Conservation (phyloP, 92 coral and sea anemone species). For the Porites divaricata region DNA sequence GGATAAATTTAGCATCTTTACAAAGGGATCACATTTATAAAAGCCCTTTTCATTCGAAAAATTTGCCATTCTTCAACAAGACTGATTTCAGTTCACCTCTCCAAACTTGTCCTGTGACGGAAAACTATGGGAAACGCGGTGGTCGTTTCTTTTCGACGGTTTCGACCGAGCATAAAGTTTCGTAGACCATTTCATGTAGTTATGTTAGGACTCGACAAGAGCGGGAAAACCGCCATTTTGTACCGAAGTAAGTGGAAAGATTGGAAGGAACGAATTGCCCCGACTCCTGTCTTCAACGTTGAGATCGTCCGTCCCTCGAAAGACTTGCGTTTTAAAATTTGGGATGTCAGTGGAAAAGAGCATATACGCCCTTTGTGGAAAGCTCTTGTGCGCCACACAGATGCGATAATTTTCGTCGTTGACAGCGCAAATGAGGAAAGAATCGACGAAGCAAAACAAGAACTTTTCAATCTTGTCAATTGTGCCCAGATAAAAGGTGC, state of each 20-base stretch:
- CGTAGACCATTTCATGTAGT: slow-evolving; percentile 90
- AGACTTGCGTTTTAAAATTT: slow-evolving; percentile 86
- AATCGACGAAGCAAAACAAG: slow-evolving; percentile 95
- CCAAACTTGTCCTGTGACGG: not conserved
- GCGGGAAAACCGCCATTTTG: slow-evolving; percentile 95
- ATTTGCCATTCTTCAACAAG: not conserved
- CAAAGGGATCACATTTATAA: slow-evolving; percentile 3
- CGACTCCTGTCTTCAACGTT: slow-evolving; percentile 95
- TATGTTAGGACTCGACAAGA: slow-evolving; percentile 95
- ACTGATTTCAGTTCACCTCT: not conserved
- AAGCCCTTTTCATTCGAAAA: not conserved
- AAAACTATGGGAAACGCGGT: slow-evolving; percentile 76
- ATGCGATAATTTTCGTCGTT: slow-evolving; percentile 92
- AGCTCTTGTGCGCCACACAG: slow-evolving; percentile 91
- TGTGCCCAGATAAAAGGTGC: slow-evolving; percentile 95
- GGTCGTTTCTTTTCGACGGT: slow-evolving; percentile 75
- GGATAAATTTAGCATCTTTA: slow-evolving; percentile 20
- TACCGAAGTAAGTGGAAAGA: slow-evolving; percentile 93
- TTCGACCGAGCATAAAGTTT: slow-evolving; percentile 80
- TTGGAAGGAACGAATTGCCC: slow-evolving; percentile 58
- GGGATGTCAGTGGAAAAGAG: slow-evolving; percentile 99
- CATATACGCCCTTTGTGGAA: slow-evolving; percentile 97
- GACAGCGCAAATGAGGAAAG: slow-evolving; percentile 91
- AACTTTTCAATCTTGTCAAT: slow-evolving; percentile 92
- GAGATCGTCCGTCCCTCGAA: slow-evolving; percentile 91